Conservation (phyloP, 2,888 invertebrate species). For the Eugnorisma glareosa region DNA sequence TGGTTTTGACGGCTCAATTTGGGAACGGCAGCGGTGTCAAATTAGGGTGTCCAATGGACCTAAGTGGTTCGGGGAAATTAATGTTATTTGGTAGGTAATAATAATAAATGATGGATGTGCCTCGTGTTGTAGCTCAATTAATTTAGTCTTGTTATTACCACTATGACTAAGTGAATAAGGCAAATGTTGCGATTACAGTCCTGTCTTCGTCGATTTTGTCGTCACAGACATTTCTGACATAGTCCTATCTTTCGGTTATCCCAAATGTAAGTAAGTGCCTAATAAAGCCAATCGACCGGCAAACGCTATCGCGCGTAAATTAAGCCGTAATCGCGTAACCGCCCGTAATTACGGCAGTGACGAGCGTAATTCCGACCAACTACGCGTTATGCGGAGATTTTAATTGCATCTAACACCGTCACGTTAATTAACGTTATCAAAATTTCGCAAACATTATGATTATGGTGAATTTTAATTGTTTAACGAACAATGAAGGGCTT, state of each 20-base stretch:
- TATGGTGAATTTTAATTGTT: conserved; percentile 47
- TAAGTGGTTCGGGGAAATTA: conserved; percentile 10
- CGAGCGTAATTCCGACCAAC: conserved; percentile 74
- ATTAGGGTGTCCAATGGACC: not conserved
- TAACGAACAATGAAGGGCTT: conserved; percentile 47
- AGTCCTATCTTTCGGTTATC: not conserved
- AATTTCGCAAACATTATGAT: conserved; percentile 67
- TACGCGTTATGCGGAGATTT: conserved; percentile 75
- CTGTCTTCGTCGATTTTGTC: not conserved
- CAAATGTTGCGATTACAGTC: not conserved
- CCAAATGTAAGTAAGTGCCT: conserved; percentile 33
- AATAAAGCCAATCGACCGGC: conserved; percentile 57
- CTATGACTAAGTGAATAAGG: not conserved
- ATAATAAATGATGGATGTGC: not conserved
- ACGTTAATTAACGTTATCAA: conserved; percentile 74
- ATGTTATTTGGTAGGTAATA: conserved; percentile 5
- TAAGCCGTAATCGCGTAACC: conserved; percentile 53
- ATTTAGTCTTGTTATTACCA: not conserved
- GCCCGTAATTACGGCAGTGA: conserved; percentile 78
- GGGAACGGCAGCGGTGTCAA: conserved; percentile 27
- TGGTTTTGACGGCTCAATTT: conserved; percentile 31
- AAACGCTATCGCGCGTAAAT: conserved; percentile 60
- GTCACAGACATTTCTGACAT: not conserved
- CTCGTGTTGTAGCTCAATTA: not conserved
- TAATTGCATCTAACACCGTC: conserved; percentile 75